Evolutionary conservation across 2,888 invertebrate species (phyloP).

Genomic region (Hartigia nigra): DNA sequence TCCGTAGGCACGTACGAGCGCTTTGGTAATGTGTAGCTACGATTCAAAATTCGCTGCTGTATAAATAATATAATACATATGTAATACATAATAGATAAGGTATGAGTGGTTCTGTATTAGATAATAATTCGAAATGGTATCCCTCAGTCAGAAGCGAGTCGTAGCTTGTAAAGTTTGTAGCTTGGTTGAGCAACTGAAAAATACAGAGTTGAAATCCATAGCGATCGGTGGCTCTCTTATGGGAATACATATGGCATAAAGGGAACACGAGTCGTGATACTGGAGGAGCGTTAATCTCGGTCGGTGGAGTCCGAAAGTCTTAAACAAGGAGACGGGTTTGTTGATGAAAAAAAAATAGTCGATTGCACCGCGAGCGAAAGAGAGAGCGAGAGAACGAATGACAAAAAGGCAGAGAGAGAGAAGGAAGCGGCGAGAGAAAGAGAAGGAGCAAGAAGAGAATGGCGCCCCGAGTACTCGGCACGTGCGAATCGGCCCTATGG

Average conservation of each 20-base stretch:
- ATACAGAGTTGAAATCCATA: background rate
- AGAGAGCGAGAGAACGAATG: background rate
- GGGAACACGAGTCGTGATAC: background rate
- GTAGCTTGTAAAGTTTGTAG: background rate
- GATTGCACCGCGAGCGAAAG: background rate
- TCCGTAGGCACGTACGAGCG: background rate
- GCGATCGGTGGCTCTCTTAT: background rate
- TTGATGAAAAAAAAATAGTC: background rate
- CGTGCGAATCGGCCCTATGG: background rate
- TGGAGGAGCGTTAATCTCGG: background rate
- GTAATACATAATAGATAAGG: background rate
- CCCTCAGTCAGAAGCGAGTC: background rate
- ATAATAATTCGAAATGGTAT: background rate
- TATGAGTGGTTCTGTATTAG: background rate
- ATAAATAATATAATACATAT: background rate
- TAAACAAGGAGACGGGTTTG: background rate
- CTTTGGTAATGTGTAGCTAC: background rate
- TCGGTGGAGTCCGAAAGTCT: background rate
- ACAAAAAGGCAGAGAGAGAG: background rate
- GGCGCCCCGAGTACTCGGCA: background rate
- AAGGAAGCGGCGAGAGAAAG: no score
- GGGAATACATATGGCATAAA: background rate
- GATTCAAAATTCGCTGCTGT: background rate
- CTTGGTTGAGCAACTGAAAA: background rate
- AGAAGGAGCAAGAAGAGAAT: background rate